phyloP scores from a whole-genome alignment of 2,888 invertebrate genomes.

The Rhorus exstirpatorius region DNA sequence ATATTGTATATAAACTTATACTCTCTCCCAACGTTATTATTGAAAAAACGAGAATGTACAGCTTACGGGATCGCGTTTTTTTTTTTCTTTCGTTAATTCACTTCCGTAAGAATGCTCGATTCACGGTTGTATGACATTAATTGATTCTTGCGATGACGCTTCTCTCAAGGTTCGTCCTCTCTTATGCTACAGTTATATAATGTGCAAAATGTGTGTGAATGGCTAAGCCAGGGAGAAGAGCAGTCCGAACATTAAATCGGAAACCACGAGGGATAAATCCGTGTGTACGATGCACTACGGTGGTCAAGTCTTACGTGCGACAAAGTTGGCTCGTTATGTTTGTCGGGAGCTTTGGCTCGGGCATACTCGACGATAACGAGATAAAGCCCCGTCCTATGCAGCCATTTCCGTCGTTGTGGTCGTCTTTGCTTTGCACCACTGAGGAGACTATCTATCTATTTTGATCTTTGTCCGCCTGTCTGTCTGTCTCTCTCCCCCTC shows the following conservation, averaged over 20 bases:
- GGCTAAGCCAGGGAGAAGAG: constrained; percentile 3
- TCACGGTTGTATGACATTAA: background rate
- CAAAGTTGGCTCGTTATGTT: constrained; percentile 76
- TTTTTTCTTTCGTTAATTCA: background rate
- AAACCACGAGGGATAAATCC: constrained; percentile 62
- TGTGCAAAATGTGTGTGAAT: constrained; percentile 20
- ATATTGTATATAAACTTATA: background rate
- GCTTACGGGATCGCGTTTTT: too few species aligned
- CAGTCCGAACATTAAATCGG: constrained; percentile 36
- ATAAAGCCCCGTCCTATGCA: constrained; percentile 67
- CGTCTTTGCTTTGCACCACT: constrained; percentile 71
- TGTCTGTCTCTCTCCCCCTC: constrained; percentile 16
- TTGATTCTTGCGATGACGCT: background rate
- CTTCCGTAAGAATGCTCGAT: background rate
- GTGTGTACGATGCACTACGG: constrained; percentile 39
- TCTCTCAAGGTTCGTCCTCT: background rate
- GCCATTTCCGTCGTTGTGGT: constrained; percentile 63
- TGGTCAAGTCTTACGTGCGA: constrained; percentile 68
- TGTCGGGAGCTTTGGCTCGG: constrained; percentile 72
- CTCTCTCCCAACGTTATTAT: constrained; percentile 8
- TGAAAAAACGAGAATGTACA: too few species aligned
- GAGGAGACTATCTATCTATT: constrained; percentile 60
- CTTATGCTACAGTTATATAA: background rate
- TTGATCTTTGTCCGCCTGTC: constrained; percentile 16
- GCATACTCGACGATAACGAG: constrained; percentile 76